phyloP scores from a whole-genome alignment of 2,797 vertebrate genomes.

The Rallus crepitans region DNA sequence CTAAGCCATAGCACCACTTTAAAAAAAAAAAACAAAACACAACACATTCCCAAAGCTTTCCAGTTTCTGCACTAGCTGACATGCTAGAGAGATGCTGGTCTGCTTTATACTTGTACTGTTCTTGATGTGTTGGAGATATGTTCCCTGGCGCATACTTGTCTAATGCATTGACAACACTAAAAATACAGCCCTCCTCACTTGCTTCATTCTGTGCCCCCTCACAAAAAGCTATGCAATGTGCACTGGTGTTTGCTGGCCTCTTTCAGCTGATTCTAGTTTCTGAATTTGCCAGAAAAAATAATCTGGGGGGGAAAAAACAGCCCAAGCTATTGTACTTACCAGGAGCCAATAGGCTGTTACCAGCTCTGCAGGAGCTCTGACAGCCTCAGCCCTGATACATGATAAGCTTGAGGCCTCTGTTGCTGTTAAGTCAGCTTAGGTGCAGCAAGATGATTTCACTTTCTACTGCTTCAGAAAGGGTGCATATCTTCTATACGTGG shows the following conservation, averaged over 20 bases:
- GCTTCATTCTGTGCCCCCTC: background rate
- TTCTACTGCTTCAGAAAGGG: background rate
- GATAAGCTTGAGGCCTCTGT: background rate
- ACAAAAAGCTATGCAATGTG: background rate
- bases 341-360: background rate
- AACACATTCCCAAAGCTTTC: background rate
- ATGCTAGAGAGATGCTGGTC: background rate
- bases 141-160: background rate
- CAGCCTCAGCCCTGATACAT: background rate
- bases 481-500: background rate
- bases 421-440: background rate
- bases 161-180: background rate
- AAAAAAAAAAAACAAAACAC: background rate
- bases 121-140: background rate
- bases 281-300: background rate
- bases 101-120: background rate
- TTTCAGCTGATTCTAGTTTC: background rate
- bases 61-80: background rate
- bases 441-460: background rate
- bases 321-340: accelerated
- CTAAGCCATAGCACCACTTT: too few species aligned
- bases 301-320: background rate
- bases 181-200: background rate
- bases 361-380: background rate
- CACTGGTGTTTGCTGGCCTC: background rate